These are phyloP conservation scores for Indicator maculatus DNA, from an alignment of 2,113 vertebrate genomes.

Conservation along the genomic window DNA sequence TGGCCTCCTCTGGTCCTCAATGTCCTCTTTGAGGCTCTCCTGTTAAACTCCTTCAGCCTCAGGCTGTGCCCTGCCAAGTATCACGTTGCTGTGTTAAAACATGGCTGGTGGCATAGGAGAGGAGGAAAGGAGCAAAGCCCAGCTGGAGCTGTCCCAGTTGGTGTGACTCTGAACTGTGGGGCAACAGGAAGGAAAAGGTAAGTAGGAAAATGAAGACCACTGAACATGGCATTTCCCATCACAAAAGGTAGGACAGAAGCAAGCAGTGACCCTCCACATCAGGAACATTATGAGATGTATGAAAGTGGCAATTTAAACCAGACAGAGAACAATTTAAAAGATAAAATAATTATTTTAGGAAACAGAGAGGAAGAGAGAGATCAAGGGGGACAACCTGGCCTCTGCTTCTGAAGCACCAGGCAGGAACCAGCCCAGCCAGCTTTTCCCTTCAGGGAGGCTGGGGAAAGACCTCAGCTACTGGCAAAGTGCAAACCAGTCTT, in stretches of 20 bases:
- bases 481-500: neutral
- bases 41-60: neutral
- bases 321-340: no score
- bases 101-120: neutral
- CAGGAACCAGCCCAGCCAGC: neutral
- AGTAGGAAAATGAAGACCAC: neutral
- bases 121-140: neutral
- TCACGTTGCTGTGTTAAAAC: neutral
- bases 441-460: neutral
- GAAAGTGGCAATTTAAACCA: neutral
- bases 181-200: neutral
- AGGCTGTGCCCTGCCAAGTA: neutral
- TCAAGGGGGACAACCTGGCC: rapidly evolving
- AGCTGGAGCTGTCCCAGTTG: neutral
- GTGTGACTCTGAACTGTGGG: neutral
- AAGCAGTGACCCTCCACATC: neutral
- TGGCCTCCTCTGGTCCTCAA: neutral
- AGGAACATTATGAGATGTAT: neutral
- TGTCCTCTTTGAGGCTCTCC: neutral
- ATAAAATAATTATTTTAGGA: neutral
- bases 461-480: neutral
- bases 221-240: neutral
- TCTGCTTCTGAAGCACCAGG: neutral
- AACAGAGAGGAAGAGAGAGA: neutral
- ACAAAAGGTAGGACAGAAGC: neutral